phyloP scores from a whole-genome alignment of 2,797 vertebrate genomes.

The Arremon aurantiirostris region DNA sequence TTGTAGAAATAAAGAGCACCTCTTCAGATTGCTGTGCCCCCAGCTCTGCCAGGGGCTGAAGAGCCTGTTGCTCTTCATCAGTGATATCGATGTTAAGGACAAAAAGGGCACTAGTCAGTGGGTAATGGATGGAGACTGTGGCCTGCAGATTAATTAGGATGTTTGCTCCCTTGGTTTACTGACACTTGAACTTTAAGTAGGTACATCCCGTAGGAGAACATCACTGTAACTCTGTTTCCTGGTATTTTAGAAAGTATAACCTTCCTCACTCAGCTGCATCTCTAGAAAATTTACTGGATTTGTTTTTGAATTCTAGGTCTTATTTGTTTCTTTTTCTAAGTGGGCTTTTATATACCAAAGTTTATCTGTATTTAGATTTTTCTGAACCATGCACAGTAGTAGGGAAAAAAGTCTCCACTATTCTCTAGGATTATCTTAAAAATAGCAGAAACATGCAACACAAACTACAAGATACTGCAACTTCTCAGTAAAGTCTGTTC shows the following conservation, averaged over 20 bases:
- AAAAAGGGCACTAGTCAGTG: neutral
- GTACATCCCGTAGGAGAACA: neutral
- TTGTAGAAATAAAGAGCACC: neutral
- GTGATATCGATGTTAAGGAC: neutral
- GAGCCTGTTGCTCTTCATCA: neutral
- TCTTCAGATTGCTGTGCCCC: neutral
- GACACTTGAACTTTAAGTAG: neutral
- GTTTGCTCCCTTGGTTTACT: neutral
- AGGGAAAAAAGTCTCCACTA: neutral
- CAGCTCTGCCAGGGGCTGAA: neutral
- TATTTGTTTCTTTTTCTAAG: neutral
- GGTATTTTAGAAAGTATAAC: neutral
- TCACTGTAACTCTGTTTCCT: neutral
- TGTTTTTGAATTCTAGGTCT: neutral
- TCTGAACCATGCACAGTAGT: neutral
- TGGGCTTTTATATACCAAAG: neutral
- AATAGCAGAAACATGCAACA: neutral
- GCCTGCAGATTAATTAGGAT: neutral
- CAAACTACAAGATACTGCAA: neutral
- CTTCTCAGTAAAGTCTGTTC: neutral
- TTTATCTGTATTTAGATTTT: neutral
- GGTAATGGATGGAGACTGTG: neutral
- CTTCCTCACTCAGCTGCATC: neutral
- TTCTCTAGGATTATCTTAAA: neutral
- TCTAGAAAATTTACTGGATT: neutral